Evolutionary conservation across 2,888 invertebrate genomes (phyloP).

Genomic region (Seladonia tumulorum): DNA sequence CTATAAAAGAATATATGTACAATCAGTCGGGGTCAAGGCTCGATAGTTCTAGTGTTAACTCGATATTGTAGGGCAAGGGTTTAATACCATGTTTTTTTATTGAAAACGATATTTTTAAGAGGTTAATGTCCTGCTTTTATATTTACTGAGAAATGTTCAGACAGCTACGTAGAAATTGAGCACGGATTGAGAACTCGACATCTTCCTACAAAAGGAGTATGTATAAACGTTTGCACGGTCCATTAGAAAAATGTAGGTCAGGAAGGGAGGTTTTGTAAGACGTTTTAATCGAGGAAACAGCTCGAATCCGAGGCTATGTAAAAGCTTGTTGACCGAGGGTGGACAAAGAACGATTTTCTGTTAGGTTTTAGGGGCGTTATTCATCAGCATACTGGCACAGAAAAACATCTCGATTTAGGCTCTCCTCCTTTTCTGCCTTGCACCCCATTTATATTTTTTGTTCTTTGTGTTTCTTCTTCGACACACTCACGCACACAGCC

Average conservation of each 20-base stretch:
- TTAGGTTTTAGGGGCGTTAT: conserved; percentile 49
- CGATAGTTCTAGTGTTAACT: too few species aligned
- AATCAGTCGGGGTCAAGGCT: too few species aligned
- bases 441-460: conserved; percentile 16
- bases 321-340: conserved; percentile 23
- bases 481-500: background rate
- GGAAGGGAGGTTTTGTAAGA: background rate
- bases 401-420: conserved; percentile 51
- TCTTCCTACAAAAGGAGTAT: background rate
- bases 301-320: background rate
- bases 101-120: too few species aligned
- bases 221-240: background rate
- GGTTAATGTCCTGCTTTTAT: background rate
- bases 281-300: conserved; percentile 37
- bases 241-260: conserved; percentile 7
- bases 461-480: background rate
- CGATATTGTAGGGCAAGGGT: too few species aligned
- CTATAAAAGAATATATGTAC: too few species aligned
- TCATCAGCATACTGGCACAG: conserved; percentile 45
- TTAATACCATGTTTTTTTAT: too few species aligned
- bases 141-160: background rate
- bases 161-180: background rate
- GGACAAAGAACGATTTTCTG: conserved; percentile 35
- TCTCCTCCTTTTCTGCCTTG: conserved; percentile 10
- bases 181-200: background rate